These are phyloP conservation scores for Tringa solitaria DNA, from an alignment of 2,113 vertebrate species.

Conservation along the genomic window DNA sequence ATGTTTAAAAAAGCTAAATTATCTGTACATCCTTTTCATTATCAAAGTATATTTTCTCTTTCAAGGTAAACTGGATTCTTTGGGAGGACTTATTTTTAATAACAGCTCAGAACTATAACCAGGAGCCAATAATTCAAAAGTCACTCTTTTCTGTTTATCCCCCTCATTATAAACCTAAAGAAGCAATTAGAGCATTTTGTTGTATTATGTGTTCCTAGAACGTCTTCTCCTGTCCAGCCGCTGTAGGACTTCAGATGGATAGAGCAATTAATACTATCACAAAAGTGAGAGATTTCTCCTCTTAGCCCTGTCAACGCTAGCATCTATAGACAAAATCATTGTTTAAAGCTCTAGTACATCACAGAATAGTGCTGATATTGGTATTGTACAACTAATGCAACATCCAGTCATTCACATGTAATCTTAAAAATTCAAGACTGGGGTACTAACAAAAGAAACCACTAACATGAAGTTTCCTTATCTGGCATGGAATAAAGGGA, in stretches of 20 bases:
- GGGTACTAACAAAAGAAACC: conserved; percentile 44
- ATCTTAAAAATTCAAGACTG: conserved; percentile 49
- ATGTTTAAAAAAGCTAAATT: conserved; percentile 3
- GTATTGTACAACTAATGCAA: conserved; percentile 57
- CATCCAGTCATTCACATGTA: conserved; percentile 35
- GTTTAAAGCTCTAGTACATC: conserved; percentile 42
- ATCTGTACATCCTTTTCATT: conserved; percentile 29
- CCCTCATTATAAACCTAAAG: not conserved
- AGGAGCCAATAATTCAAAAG: not conserved
- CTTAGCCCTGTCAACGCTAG: conserved; percentile 4
- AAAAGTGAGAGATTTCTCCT: not conserved
- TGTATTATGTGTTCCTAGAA: not conserved
- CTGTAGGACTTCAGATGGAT: not conserved
- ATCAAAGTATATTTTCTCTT: conserved; percentile 46
- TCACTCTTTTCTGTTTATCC: not conserved
- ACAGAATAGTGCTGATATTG: conserved; percentile 16
- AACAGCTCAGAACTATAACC: not conserved
- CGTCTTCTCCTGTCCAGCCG: not conserved
- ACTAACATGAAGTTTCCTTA: conserved; percentile 48
- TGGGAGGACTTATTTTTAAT: not conserved
- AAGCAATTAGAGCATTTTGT: not conserved
- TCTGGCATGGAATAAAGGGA: conserved; percentile 22
- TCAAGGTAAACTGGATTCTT: conserved; percentile 9
- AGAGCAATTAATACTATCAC: not conserved
- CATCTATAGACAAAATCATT: conserved; percentile 22